Evolutionary conservation across 2,888 invertebrate species (phyloP).

Genomic region (Aelia acuminata): DNA sequence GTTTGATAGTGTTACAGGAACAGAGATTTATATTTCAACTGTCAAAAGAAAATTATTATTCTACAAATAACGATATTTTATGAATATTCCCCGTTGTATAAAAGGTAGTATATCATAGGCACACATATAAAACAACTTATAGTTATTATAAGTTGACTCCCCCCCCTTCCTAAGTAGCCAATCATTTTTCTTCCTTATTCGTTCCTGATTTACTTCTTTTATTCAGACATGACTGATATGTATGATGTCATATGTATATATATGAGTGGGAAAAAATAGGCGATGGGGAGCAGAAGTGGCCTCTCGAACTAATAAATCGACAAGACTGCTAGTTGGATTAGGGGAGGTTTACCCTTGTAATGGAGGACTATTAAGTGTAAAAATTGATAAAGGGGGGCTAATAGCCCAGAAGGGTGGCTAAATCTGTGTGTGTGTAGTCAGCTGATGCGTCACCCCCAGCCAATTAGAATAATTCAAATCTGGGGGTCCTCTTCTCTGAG

Average conservation of each 20-base stretch:
- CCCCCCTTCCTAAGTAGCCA: too few species aligned
- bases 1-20: too few species aligned
- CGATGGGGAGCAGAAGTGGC: not conserved
- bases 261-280: not conserved
- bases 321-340: slow-evolving; percentile 26
- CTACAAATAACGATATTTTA: too few species aligned
- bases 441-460: slow-evolving; percentile 52
- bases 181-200: not conserved
- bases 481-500: slow-evolving; percentile 36
- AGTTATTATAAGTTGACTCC: too few species aligned
- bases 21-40: too few species aligned
- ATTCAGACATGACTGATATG: not conserved
- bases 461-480: slow-evolving; percentile 57
- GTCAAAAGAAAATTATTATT: too few species aligned
- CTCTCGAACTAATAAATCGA: slow-evolving; percentile 48
- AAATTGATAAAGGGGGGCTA: slow-evolving; percentile 53
- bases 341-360: slow-evolving; percentile 51
- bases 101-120: too few species aligned
- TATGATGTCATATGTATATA: not conserved
- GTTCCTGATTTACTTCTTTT: not conserved
- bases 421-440: slow-evolving; percentile 40
- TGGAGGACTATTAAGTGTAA: slow-evolving; percentile 55
- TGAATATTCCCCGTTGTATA: too few species aligned
- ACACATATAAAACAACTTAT: too few species aligned
- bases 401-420: slow-evolving; percentile 47